phyloP scores from a whole-genome alignment of 2,888 invertebrate species.

The Tachina lurida region DNA sequence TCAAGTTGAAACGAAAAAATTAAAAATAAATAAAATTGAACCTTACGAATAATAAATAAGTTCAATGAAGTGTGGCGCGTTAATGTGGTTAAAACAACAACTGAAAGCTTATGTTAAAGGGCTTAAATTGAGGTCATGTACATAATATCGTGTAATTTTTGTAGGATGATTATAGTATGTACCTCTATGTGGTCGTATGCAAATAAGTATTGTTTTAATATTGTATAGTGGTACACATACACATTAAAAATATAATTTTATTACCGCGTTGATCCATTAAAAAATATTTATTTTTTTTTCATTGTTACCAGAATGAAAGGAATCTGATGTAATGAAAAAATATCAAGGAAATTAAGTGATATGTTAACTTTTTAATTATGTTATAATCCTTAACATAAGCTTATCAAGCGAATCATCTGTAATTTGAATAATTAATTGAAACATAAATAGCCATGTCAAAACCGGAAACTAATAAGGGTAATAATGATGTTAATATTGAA shows the following conservation, averaged over 20 bases:
- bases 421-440: conserved; percentile 6
- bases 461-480: background rate
- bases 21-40: conserved; percentile 7
- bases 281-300: conserved; percentile 13
- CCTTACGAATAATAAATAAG: background rate
- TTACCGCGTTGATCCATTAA: conserved; percentile 41
- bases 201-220: conserved; percentile 12
- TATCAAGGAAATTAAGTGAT: background rate
- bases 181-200: background rate
- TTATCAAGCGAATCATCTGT: background rate
- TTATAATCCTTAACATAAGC: background rate
- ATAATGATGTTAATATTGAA: conserved; percentile 1
- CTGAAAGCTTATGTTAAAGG: background rate
- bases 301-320: background rate
- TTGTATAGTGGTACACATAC: background rate
- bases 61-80: background rate
- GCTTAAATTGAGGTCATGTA: conserved; percentile 21
- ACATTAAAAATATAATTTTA: conserved; percentile 24
- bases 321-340: conserved; percentile 26
- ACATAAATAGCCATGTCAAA: conserved; percentile 1
- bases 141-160: conserved; percentile 10
- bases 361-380: background rate
- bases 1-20: background rate
- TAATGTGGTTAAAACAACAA: conserved; percentile 2
- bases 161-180: background rate